Conservation (phyloP, 2,888 invertebrate genomes). For the Melieria omissa region DNA sequence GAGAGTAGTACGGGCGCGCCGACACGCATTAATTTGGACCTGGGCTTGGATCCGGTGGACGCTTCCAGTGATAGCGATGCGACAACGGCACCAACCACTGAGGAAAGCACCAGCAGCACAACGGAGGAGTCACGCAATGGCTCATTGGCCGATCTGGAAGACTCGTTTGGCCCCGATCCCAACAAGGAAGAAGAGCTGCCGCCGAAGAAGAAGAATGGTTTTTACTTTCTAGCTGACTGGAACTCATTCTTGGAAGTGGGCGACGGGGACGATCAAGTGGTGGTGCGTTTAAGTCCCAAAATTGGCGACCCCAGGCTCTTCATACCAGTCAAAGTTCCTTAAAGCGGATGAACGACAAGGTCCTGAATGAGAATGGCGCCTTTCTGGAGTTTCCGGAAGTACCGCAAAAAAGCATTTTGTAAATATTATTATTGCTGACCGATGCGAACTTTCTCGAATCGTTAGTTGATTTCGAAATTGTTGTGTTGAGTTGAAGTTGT, state of each 20-base stretch:
- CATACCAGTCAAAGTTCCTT: constrained; percentile 79
- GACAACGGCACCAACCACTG: constrained; percentile 32
- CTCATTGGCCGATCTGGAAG: constrained; percentile 73
- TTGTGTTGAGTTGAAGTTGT: constrained; percentile 15
- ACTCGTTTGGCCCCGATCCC: constrained; percentile 75
- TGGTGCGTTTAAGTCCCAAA: constrained; percentile 83
- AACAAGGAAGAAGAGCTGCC: constrained; percentile 74
- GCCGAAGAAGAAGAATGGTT: constrained; percentile 78
- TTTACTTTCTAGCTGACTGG: constrained; percentile 88
- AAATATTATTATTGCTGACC: constrained; percentile 39
- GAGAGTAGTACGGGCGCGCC: background rate
- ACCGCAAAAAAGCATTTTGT: constrained; percentile 39
- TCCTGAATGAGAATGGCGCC: background rate
- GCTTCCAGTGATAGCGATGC: constrained; percentile 36
- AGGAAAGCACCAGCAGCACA: constrained; percentile 47
- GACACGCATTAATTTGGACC: background rate
- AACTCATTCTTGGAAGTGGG: constrained; percentile 88
- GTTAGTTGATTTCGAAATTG: constrained; percentile 1
- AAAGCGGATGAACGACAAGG: constrained; percentile 50
- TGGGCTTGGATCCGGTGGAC: constrained; percentile 34
- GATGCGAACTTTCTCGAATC: background rate
- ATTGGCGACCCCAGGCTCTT: constrained; percentile 84
- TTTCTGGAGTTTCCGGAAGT: constrained; percentile 1
- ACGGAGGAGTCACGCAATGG: constrained; percentile 63
- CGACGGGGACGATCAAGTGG: constrained; percentile 79